These are phyloP conservation scores for Galago senegalensis DNA, from an alignment of 2,797 vertebrate species.

Conservation along the genomic window DNA sequence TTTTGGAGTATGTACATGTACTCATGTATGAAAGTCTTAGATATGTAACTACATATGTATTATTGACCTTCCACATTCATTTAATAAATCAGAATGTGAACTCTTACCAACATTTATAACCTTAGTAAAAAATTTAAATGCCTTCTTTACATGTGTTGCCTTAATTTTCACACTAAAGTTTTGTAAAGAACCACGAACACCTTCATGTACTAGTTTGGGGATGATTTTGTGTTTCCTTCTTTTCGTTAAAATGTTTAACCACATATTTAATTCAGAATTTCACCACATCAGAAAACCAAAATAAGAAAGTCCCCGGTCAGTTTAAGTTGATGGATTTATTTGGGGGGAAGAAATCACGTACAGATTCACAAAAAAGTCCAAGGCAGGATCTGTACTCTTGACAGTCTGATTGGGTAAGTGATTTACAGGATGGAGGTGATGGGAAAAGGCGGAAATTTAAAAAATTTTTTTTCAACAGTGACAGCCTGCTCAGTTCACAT, in stretches of 20 bases:
- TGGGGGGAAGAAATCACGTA: background rate
- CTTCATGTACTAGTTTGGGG: background rate
- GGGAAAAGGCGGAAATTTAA: background rate
- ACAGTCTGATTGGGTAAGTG: background rate
- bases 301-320: slow-evolving; percentile 9
- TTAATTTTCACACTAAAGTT: slow-evolving; percentile 47
- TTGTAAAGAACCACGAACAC: background rate
- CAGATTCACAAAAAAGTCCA: background rate
- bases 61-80: background rate
- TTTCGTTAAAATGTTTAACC: slow-evolving; percentile 24
- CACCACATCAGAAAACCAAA: background rate
- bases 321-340: background rate
- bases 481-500: background rate
- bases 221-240: slow-evolving; percentile 33
- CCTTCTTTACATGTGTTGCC: background rate
- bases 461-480: background rate
- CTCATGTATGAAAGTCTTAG: background rate
- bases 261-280: background rate
- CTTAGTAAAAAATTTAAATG: slow-evolving; percentile 28
- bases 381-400: background rate
- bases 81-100: background rate
- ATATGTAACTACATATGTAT: background rate
- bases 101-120: slow-evolving; percentile 25
- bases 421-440: background rate
- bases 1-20: slow-evolving; percentile 31